phyloP scores from a whole-genome alignment of 2,888 invertebrate genomes.

The Eristalis pertinax region DNA sequence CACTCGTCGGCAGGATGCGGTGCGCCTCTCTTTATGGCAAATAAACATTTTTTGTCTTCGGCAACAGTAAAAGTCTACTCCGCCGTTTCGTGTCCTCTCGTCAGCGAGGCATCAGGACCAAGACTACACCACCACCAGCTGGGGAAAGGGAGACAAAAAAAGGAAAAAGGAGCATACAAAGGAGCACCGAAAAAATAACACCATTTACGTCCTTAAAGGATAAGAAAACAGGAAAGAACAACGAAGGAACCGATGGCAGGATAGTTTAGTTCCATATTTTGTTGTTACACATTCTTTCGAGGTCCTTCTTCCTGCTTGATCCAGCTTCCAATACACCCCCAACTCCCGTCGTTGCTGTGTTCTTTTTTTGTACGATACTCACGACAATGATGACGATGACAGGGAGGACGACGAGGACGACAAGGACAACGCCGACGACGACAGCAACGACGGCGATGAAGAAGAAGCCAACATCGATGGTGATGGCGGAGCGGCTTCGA shows the following conservation, averaged over 20 bases:
- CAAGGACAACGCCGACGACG: conserved; percentile 52
- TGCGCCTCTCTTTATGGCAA: conserved; percentile 59
- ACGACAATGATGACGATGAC: conserved; percentile 59
- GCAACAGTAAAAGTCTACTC: conserved; percentile 65
- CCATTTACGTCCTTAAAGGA: conserved; percentile 61
- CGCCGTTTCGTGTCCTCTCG: conserved; percentile 61
- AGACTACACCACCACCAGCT: not conserved
- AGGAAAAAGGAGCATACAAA: conserved; percentile 20
- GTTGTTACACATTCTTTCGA: conserved; percentile 55
- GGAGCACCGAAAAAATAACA: conserved; percentile 33
- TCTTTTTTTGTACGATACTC: conserved; percentile 44
- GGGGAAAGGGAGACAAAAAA: not conserved
- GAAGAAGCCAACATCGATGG: conserved; percentile 32
- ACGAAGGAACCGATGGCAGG: conserved; percentile 53
- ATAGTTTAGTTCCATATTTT: conserved; percentile 70
- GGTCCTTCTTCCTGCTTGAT: conserved; percentile 37
- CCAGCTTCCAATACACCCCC: conserved; percentile 53
- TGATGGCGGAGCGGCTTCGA: conserved; percentile 3
- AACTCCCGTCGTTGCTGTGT: not conserved
- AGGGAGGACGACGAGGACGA: conserved; percentile 43
- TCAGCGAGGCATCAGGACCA: not conserved
- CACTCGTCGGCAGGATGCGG: not conserved
- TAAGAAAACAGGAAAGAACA: conserved; percentile 57
- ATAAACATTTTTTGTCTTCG: conserved; percentile 64
- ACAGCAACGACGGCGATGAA: conserved; percentile 36